These are phyloP conservation scores for Camponotus pennsylvanicus DNA, from an alignment of 1,140 invertebrate genomes.

Conservation along the genomic window DNA sequence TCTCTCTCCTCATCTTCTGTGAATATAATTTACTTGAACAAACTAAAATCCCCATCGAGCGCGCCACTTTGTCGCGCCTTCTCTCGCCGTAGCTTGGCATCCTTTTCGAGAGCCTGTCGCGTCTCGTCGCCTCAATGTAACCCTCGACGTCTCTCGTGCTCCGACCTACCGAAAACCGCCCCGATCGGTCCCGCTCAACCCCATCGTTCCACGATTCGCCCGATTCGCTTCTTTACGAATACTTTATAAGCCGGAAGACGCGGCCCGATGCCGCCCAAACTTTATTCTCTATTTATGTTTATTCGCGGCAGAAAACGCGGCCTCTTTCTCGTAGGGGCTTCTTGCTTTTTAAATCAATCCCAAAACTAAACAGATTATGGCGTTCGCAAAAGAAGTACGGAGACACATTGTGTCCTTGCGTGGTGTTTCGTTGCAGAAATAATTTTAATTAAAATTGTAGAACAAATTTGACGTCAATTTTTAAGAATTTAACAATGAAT, in stretches of 20 bases:
- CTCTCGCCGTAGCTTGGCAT: constrained; percentile 69
- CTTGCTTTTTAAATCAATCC: constrained; percentile 19
- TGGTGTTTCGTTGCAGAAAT: neutral
- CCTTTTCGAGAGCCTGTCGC: constrained; percentile 73
- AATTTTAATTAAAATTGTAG: neutral
- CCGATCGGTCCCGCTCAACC: constrained; percentile 67
- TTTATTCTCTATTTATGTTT: constrained; percentile 84
- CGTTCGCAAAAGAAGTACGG: neutral
- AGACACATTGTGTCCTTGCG: neutral
- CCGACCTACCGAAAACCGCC: constrained; percentile 64
- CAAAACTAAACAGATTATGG: constrained; percentile 36
- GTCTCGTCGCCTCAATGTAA: constrained; percentile 66
- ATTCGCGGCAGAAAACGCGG: constrained; percentile 62
- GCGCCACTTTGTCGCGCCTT: constrained; percentile 65
- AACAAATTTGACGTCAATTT: neutral
- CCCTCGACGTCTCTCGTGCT: constrained; percentile 36
- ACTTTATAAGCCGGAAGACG: constrained; percentile 81
- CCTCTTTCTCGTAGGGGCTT: constrained; percentile 25
- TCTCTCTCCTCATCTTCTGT: too few species aligned
- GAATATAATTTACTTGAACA: constrained; percentile 86
- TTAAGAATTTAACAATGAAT: constrained; percentile 8
- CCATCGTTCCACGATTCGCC: constrained; percentile 69
- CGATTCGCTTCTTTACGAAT: constrained; percentile 81
- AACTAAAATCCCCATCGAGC: constrained; percentile 83
- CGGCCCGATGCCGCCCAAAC: constrained; percentile 75